These are phyloP conservation scores for Acrocephalus arundinaceus DNA, from an alignment of 2,113 vertebrate genomes.

Conservation along the genomic window DNA sequence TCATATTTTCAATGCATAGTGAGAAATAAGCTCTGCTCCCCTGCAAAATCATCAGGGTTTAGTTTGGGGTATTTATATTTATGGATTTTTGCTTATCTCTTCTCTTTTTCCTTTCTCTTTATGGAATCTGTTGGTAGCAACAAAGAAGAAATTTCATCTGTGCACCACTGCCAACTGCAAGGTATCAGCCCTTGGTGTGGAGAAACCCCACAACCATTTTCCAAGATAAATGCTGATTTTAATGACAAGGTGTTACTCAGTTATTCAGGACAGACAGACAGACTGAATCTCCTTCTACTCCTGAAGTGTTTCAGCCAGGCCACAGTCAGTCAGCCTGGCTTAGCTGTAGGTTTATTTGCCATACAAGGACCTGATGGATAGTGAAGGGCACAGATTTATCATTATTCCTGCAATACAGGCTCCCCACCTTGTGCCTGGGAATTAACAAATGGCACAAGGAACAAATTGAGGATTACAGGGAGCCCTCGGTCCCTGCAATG, in stretches of 20 bases:
- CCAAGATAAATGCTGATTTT: background rate
- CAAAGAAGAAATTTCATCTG: background rate
- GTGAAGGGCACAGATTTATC: background rate
- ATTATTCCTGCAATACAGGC: background rate
- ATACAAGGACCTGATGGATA: background rate
- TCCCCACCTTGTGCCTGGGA: background rate
- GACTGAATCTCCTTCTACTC: background rate
- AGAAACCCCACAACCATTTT: background rate
- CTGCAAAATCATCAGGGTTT: background rate
- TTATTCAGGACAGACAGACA: background rate
- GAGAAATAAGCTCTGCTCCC: background rate
- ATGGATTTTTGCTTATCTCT: background rate
- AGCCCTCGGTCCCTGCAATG: background rate
- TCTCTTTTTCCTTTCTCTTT: background rate
- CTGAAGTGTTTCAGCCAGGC: background rate
- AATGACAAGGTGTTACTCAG: background rate
- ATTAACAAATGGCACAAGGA: background rate
- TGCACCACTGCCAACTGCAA: background rate
- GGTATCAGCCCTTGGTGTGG: background rate
- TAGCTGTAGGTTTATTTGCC: background rate
- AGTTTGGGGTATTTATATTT: background rate
- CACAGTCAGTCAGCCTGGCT: background rate
- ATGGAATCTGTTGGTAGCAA: background rate
- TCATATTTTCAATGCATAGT: background rate
- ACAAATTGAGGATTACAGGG: slow-evolving; percentile 44